These are phyloP conservation scores for Cremastinae sp. DNA, from an alignment of 2,888 invertebrate species.

Conservation along the genomic window DNA sequence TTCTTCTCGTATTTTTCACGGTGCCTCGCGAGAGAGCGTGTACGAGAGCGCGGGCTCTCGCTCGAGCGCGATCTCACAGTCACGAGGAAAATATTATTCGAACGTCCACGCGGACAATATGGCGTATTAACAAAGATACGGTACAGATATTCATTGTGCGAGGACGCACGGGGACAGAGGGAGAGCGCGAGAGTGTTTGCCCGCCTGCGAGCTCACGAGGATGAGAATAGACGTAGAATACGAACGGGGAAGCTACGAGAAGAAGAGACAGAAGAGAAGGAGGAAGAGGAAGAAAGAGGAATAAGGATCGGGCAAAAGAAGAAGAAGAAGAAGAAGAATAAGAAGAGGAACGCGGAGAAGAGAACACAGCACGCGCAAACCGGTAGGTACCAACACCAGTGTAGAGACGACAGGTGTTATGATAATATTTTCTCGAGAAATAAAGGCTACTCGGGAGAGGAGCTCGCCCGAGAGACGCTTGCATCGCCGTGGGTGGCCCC, in stretches of 20 bases:
- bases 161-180: slow-evolving; percentile 14
- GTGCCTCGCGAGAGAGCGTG: too few relatives aligned
- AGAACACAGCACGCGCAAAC: slow-evolving; percentile 61
- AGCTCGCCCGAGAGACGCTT: slow-evolving; percentile 53
- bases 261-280: slow-evolving; percentile 39
- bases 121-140: slow-evolving; percentile 3
- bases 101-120: slow-evolving; percentile 44
- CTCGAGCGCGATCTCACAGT: slow-evolving; percentile 56
- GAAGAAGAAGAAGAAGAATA: slow-evolving; percentile 24
- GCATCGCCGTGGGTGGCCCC: slow-evolving; percentile 65
- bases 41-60: too few relatives aligned
- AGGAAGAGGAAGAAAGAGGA: slow-evolving; percentile 28
- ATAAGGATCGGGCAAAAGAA: slow-evolving; percentile 6
- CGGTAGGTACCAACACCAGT: slow-evolving; percentile 67
- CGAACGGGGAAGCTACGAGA: slow-evolving; percentile 33
- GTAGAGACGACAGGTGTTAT: slow-evolving; percentile 70
- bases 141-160: slow-evolving; percentile 2
- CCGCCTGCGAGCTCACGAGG: slow-evolving; percentile 46
- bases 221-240: slow-evolving; percentile 40
- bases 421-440: slow-evolving; percentile 77
- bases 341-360: slow-evolving; percentile 22
- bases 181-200: slow-evolving; percentile 30
- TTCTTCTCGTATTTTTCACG: neutral
- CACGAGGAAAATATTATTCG: slow-evolving; percentile 71
- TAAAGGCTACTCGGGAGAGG: slow-evolving; percentile 71